Conservation (phyloP, 2,888 invertebrate genomes). For the Spodoptera picta region DNA sequence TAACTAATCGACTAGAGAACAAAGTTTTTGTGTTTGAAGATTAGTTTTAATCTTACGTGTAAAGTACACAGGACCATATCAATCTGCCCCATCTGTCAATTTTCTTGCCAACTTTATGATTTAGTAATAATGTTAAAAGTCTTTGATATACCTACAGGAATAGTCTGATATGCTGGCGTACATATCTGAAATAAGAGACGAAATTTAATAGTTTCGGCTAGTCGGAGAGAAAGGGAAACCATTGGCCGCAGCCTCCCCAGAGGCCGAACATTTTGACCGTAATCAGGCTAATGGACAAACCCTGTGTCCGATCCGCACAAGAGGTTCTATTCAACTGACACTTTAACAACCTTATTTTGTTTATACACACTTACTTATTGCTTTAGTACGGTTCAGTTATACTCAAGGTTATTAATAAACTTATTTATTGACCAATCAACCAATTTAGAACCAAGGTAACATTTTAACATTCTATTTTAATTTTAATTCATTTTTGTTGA, state of each 20-base stretch:
- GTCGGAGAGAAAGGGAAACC: slow-evolving; percentile 68
- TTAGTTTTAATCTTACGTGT: slow-evolving; percentile 36
- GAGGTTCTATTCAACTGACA: slow-evolving; percentile 76
- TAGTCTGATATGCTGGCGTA: background rate
- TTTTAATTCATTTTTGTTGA: too few species aligned
- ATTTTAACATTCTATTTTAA: too few species aligned
- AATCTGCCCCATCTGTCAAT: too few species aligned
- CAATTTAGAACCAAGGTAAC: too few species aligned
- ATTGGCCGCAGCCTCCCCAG: slow-evolving; percentile 72
- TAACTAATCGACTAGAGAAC: too few species aligned
- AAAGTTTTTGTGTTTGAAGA: slow-evolving; percentile 2
- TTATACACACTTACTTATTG: slow-evolving; percentile 73
- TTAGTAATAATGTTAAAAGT: too few species aligned
- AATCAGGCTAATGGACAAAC: slow-evolving; percentile 86
- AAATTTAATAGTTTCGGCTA: slow-evolving; percentile 61
- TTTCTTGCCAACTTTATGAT: too few species aligned
- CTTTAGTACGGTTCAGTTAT: slow-evolving; percentile 66
- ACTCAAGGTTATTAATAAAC: slow-evolving; percentile 51
- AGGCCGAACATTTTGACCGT: slow-evolving; percentile 82
- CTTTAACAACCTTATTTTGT: slow-evolving; percentile 78
- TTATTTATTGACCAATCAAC: slow-evolving; percentile 32
- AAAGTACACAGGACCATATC: background rate
- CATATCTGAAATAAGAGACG: slow-evolving; percentile 43
- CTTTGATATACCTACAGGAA: too few species aligned
- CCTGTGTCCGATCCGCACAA: slow-evolving; percentile 79